Evolutionary conservation across 2,797 vertebrate species (phyloP).

Genomic region (Rallus crepitans): DNA sequence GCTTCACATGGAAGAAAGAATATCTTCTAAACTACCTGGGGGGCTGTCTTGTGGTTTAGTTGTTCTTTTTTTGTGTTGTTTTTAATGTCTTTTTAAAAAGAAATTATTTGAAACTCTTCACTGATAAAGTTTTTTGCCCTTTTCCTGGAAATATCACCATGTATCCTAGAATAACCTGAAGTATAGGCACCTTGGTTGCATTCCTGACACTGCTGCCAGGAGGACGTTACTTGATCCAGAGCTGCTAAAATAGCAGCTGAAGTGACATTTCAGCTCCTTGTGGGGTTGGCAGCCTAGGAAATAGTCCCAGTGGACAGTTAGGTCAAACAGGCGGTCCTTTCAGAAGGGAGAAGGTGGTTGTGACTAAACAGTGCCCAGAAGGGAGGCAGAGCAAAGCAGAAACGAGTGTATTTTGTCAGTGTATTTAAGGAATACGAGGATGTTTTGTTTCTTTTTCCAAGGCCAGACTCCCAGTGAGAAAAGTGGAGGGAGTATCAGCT

Average conservation of each 20-base stretch:
- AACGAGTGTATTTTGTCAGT: not conserved
- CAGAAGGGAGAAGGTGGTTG: not conserved
- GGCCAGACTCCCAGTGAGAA: not conserved
- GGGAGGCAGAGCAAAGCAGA: not conserved
- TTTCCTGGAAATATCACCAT: not conserved
- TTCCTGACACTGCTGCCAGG: not conserved
- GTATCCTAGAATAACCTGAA: not conserved
- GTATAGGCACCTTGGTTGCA: not conserved
- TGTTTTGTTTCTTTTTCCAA: not conserved
- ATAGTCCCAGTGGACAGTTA: not conserved
- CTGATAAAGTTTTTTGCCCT: not conserved
- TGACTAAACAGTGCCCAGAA: not conserved
- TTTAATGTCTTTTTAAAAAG: not conserved
- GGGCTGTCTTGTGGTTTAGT: not conserved
- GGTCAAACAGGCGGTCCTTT: not conserved
- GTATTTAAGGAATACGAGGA: not conserved
- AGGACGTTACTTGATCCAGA: not conserved
- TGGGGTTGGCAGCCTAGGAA: not conserved
- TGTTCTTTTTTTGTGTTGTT: not conserved
- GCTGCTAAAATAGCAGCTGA: not conserved
- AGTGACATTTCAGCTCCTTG: not conserved
- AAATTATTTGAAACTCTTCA: not conserved
- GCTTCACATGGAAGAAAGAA: not conserved
- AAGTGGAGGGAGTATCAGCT: not conserved
- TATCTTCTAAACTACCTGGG: not conserved